These are phyloP conservation scores for Salvelinus alpinus DNA, from an alignment of 2,113 vertebrate genomes.

Conservation along the genomic window DNA sequence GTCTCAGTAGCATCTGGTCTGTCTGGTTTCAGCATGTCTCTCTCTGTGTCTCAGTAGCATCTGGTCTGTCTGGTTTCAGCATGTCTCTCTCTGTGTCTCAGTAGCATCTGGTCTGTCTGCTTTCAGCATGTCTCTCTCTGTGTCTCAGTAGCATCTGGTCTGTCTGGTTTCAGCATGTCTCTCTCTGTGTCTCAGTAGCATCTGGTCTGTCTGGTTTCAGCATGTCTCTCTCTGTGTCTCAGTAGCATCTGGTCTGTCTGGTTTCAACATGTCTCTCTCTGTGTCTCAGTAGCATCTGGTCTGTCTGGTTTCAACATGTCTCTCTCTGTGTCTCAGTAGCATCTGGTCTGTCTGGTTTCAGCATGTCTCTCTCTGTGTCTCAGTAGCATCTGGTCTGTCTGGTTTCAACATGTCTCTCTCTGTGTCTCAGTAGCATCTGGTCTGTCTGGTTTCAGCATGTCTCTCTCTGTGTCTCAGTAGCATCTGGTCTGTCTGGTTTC, in stretches of 20 bases:
- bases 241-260: too few relatives aligned
- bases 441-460: slow-evolving; percentile 51
- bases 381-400: background rate
- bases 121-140: slow-evolving; percentile 45
- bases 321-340: too few relatives aligned
- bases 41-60: slow-evolving; percentile 48
- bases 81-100: slow-evolving; percentile 44
- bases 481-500: too few relatives aligned
- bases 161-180: slow-evolving; percentile 51
- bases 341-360: slow-evolving; percentile 17
- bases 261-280: too few relatives aligned
- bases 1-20: slow-evolving; percentile 55
- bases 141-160: slow-evolving; percentile 51
- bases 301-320: too few relatives aligned
- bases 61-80: slow-evolving; percentile 56
- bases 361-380: slow-evolving; percentile 50
- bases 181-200: too few relatives aligned
- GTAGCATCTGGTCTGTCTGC: slow-evolving; percentile 62
- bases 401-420: too few relatives aligned
- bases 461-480: too few relatives aligned
- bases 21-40: slow-evolving; percentile 45
- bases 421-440: slow-evolving; percentile 50
- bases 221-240: too few relatives aligned
- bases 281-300: too few relatives aligned
- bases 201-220: too few relatives aligned